phyloP scores from a whole-genome alignment of 1,140 invertebrate genomes.

The Bemisia tabaci region DNA sequence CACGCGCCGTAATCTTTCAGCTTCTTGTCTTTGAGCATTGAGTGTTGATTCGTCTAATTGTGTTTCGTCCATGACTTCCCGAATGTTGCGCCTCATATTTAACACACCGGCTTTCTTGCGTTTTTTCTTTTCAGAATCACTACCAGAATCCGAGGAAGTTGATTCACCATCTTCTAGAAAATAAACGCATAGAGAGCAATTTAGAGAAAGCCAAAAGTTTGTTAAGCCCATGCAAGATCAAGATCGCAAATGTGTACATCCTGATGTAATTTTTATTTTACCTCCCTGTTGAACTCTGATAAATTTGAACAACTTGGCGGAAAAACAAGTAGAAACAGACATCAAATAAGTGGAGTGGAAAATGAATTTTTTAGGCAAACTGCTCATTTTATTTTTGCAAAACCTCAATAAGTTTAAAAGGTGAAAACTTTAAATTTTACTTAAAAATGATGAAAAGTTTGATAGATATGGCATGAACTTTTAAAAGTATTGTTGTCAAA shows the following conservation, averaged over 20 bases:
- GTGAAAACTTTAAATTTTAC: no score
- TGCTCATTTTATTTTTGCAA: no score
- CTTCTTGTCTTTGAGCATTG: constrained; percentile 83
- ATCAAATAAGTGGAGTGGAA: no score
- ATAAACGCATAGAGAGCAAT: constrained; percentile 15
- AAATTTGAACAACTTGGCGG: no score
- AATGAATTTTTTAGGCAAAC: no score
- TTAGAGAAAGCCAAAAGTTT: constrained; percentile 15
- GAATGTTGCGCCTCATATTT: constrained; percentile 66
- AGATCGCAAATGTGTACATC: constrained; percentile 5
- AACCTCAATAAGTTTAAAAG: no score
- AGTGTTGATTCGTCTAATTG: constrained; percentile 82
- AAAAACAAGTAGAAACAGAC: no score
- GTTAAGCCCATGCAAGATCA: constrained; percentile 11
- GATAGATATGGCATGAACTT: no score
- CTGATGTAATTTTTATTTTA: constrained; percentile 11
- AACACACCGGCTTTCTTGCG: constrained; percentile 40
- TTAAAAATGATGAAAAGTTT: no score
- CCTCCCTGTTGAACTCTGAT: no score
- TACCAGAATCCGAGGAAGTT: constrained; percentile 5
- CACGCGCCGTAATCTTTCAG: constrained; percentile 67
- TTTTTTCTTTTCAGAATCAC: constrained; percentile 18
- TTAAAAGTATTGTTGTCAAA: no score
- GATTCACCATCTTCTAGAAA: constrained; percentile 16
- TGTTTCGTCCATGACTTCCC: constrained; percentile 84